Conservation (phyloP, 2,888 invertebrate genomes). For the Pristionchus fissidentatus region DNA sequence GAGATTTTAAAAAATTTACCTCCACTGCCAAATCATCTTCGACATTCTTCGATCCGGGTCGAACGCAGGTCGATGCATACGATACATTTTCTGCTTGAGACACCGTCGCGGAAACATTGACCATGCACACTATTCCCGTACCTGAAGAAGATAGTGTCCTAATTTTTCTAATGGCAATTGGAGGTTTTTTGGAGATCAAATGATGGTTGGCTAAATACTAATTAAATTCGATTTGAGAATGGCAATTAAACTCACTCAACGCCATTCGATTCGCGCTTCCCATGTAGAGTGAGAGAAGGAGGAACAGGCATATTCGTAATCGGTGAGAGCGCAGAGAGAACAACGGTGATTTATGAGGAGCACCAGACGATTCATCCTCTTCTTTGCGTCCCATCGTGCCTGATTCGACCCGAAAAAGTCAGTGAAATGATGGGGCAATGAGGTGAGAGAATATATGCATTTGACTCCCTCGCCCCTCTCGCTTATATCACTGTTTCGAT, state of each 20-base stretch:
- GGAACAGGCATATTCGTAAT: conserved; percentile 38
- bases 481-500: too few relatives aligned
- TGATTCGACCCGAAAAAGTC: too few relatives aligned
- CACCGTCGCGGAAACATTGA: not conserved
- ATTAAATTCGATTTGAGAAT: not conserved
- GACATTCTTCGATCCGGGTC: not conserved
- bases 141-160: not conserved
- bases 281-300: conserved; percentile 14
- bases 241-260: conserved; percentile 30
- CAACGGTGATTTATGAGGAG: not conserved
- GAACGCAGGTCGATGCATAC: not conserved
- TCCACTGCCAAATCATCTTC: conserved; percentile 36
- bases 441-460: too few relatives aligned
- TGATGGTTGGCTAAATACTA: not conserved
- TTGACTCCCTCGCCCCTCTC: too few relatives aligned
- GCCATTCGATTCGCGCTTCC: conserved; percentile 44
- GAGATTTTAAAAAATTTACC: too few relatives aligned
- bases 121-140: conserved; percentile 44
- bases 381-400: too few relatives aligned
- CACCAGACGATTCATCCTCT: too few relatives aligned
- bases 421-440: too few relatives aligned
- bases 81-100: not conserved
- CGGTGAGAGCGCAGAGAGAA: conserved; percentile 38
- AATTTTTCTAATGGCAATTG: not conserved
- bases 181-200: too few relatives aligned